phyloP scores from a whole-genome alignment of 2,888 invertebrate species.

The Chrysolina haemoptera region DNA sequence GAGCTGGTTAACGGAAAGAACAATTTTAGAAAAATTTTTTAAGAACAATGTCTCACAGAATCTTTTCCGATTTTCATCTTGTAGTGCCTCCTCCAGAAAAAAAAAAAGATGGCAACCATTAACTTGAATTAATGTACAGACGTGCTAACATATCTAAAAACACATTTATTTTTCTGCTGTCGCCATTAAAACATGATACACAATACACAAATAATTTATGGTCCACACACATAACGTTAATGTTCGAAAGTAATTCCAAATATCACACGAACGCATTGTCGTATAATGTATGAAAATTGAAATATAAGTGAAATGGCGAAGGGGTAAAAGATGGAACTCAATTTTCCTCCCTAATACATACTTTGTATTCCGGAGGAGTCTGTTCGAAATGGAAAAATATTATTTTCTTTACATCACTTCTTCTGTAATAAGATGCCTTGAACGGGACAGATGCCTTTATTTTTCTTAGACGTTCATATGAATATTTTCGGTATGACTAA shows the following conservation, averaged over 20 bases:
- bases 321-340: conserved; percentile 61
- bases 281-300: conserved; percentile 67
- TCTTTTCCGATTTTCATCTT: too few relatives aligned
- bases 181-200: conserved; percentile 44
- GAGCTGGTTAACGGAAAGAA: too few relatives aligned
- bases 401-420: conserved; percentile 67
- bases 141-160: conserved; percentile 31
- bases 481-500: conserved; percentile 50
- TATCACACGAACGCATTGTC: conserved; percentile 60
- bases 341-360: conserved; percentile 67
- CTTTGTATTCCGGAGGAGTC: conserved; percentile 67
- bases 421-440: conserved; percentile 64
- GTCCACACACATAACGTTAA: conserved; percentile 42
- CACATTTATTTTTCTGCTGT: conserved; percentile 43
- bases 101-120: conserved; percentile 18
- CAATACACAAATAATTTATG: conserved; percentile 44
- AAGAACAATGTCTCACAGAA: neutral
- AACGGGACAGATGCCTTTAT: conserved; percentile 56
- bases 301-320: conserved; percentile 64
- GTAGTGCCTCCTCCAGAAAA: neutral
- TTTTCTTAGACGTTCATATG: conserved; percentile 47
- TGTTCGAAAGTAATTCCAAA: conserved; percentile 60
- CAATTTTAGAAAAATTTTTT: too few relatives aligned
- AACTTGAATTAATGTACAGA: conserved; percentile 33
- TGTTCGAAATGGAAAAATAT: conserved; percentile 68